These are phyloP conservation scores for Pachliopta kotzebuea DNA, from an alignment of 2,888 invertebrate species.

Conservation along the genomic window DNA sequence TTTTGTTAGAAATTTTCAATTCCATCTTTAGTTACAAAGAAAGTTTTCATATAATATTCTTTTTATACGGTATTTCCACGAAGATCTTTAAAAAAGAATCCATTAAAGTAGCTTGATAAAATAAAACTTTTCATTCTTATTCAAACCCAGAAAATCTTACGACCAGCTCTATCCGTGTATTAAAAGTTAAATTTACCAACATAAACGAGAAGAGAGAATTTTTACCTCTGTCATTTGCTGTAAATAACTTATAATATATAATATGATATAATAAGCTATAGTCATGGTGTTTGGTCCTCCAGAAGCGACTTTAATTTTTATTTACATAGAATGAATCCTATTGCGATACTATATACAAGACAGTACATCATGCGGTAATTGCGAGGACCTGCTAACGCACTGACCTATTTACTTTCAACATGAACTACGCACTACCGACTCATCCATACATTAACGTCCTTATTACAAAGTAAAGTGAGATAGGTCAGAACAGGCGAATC, in stretches of 20 bases:
- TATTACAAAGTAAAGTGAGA: constrained; percentile 1
- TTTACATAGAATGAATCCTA: not conserved
- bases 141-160: no score
- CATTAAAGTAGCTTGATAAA: no score
- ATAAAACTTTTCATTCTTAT: no score
- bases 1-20: not conserved
- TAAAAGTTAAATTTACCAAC: no score
- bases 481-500: not conserved
- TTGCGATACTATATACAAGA: not conserved
- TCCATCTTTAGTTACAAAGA: not conserved
- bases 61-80: not conserved
- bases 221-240: no score
- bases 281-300: no score
- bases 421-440: not conserved
- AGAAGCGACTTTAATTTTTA: not conserved
- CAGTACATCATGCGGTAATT: not conserved
- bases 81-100: not conserved
- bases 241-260: no score
- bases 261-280: no score
- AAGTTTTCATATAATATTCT: constrained; percentile 9
- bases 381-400: not conserved
- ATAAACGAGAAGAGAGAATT: no score
- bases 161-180: no score
- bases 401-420: not conserved
- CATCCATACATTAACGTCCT: constrained; percentile 1